These are phyloP conservation scores for Gonatopus flavifemur DNA, from an alignment of 1,140 invertebrate species.

Conservation along the genomic window DNA sequence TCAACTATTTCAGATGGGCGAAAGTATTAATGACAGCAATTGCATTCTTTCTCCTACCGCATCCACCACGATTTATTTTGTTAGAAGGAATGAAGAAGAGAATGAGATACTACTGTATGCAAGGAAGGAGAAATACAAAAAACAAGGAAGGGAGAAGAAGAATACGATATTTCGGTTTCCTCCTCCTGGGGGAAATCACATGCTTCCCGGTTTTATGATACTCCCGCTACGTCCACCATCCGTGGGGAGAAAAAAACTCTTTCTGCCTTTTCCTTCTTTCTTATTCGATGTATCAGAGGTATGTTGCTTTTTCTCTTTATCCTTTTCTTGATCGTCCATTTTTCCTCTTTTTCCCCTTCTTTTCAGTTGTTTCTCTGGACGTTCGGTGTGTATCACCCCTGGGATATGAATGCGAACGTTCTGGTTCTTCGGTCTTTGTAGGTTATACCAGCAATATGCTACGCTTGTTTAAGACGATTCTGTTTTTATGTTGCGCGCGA, in stretches of 20 bases:
- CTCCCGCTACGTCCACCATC: conserved; percentile 22
- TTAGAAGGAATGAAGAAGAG: not conserved
- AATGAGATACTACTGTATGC: not conserved
- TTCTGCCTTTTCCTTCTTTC: conserved; percentile 13
- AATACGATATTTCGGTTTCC: conserved; percentile 32
- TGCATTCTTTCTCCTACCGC: no score
- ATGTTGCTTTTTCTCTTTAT: conserved; percentile 5
- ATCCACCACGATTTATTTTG: no score
- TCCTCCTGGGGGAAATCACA: conserved; percentile 51
- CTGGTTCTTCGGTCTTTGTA: conserved; percentile 37
- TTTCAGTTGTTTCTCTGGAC: not conserved
- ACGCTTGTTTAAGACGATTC: conserved; percentile 20
- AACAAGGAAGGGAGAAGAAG: conserved; percentile 17
- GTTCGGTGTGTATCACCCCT: conserved; percentile 8
- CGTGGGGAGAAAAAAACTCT: conserved; percentile 24
- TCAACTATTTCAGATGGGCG: not conserved
- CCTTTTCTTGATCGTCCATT: conserved; percentile 12
- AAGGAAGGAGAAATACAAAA: not conserved
- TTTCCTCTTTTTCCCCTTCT: conserved; percentile 1
- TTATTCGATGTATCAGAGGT: conserved; percentile 14
- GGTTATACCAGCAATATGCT: conserved; percentile 36
- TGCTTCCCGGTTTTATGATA: conserved; percentile 49
- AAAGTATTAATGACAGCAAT: no score
- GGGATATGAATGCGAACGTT: conserved; percentile 24
- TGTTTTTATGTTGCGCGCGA: no score